Base-by-base conservation (phyloP, 2,888 invertebrate genomes). In the Lapara coniferarum region DNA sequence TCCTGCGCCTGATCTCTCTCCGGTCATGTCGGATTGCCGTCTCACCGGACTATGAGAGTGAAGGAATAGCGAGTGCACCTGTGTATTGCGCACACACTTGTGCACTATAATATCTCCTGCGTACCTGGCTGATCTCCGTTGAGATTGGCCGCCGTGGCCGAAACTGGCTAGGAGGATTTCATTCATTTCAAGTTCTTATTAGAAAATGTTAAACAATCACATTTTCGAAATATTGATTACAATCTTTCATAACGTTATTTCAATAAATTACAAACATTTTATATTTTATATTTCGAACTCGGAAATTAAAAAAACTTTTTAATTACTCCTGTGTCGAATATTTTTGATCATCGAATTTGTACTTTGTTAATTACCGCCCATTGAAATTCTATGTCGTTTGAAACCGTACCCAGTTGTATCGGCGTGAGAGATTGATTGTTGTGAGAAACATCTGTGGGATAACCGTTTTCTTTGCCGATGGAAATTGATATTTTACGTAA, bases 401-500 rank as follows among this genome's bases (percentile, higher is more conserved):
- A 49, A 63, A 63, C 49, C n/a, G 19, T 63, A 63, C 19, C 19
- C 49, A 12, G 49, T 59, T 59, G 59, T 63, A 63, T 63, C 63
- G 49, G 63, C 10, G 51, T 57, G 49, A 49, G 49, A 56, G 67
- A 67, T 67, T 56, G 67, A 67, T 67, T 56, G 56, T 67, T 56
- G 67, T 56, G 67, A 67, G 55, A 67, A 67, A 56, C 67, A 67
- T 67, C 67, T 67, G 67, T 37, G 16, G 67, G 19, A 19, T 56
- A 56, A 25, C 56, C 37, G 44, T 63, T 56, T 55, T 46, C 44
- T 56, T 56, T 19, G 67, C 56, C 16, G 25, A 56, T 56, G 56
- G 46, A 67, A 55, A 56, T 67, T 67, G 67, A 67, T 67, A 67
- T 67, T 56, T 67, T 67, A 55, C 67, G 67, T 67, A 56, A 67